A percentile compares a stretch with the other conserved stretches of the same genome.
Evolutionary conservation across 2,888 invertebrate species (phyloP).

Genomic region (Zaprionus bogoriensis): DNA sequence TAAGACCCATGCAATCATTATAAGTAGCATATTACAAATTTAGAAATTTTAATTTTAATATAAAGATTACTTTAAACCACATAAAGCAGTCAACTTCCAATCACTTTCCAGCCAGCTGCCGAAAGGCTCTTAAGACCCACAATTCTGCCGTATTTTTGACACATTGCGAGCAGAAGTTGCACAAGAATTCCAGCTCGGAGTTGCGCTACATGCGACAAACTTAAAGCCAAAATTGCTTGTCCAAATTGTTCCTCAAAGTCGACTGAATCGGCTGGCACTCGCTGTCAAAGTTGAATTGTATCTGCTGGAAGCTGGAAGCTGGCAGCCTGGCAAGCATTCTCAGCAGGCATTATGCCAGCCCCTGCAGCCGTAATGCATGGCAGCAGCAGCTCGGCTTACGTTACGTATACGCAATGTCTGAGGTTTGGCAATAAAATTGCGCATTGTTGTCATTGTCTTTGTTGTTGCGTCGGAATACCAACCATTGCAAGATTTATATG

Average conservation of each 20-base stretch:
- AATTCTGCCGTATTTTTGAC: not conserved
- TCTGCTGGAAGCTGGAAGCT: slow-evolving; percentile 2
- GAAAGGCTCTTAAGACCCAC: not conserved
- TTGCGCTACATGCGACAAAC: slow-evolving; percentile 39
- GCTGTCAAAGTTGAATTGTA: slow-evolving; percentile 40
- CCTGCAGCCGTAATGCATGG: slow-evolving; percentile 41
- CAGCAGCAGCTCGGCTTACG: slow-evolving; percentile 50
- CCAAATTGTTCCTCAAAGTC: slow-evolving; percentile 55
- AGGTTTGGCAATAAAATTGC: slow-evolving; percentile 73
- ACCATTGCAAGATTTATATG: slow-evolving; percentile 73
- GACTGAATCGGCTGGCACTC: slow-evolving; percentile 26
- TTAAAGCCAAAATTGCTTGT: slow-evolving; percentile 53
- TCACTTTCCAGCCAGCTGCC: not conserved
- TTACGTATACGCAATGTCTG: slow-evolving; percentile 73
- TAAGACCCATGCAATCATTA: too few relatives aligned
- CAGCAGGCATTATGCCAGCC: slow-evolving; percentile 26
- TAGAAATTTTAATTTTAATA: too few relatives aligned
- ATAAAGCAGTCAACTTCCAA: too few relatives aligned
- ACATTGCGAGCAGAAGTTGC: slow-evolving; percentile 10
- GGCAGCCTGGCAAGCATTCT: too few relatives aligned
- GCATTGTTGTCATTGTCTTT: slow-evolving; percentile 57
- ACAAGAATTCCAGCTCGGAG: slow-evolving; percentile 6
- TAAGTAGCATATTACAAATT: too few relatives aligned
- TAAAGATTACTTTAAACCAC: too few relatives aligned
- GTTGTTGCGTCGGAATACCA: slow-evolving; percentile 56